A percentile compares a stretch with the other conserved stretches of the same genome.
These are phyloP conservation scores for Alauda arvensis DNA, from an alignment of 2,797 vertebrate genomes.

Conservation along the genomic window DNA sequence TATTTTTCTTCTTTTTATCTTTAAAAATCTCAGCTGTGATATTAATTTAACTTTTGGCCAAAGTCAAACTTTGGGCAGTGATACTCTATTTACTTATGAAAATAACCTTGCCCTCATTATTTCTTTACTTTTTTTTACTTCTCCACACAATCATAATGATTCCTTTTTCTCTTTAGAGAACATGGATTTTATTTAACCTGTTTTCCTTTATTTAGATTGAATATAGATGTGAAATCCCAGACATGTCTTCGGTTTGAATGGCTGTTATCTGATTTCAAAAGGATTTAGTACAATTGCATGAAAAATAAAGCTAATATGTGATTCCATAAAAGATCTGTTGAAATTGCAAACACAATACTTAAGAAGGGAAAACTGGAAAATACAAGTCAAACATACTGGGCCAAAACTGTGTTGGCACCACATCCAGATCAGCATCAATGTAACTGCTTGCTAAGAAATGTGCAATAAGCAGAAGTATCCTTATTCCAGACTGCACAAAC, in stretches of 20 bases:
- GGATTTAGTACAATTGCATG: neutral
- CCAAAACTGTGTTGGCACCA: conserved; percentile 13
- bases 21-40: conserved; percentile 29
- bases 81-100: conserved; percentile 19
- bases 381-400: neutral
- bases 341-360: conserved; percentile 34
- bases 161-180: conserved; percentile 24
- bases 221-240: conserved; percentile 21
- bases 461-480: neutral
- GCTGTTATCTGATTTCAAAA: conserved; percentile 32
- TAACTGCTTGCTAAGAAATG: neutral
- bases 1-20: neutral
- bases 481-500: neutral
- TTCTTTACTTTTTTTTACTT: neutral
- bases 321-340: conserved; percentile 11
- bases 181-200: conserved; percentile 38
- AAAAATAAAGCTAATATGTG: conserved; percentile 39
- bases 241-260: conserved; percentile 19
- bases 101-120: neutral
- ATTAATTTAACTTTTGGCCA: conserved; percentile 16
- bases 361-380: conserved; percentile 33
- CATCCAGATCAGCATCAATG: neutral
- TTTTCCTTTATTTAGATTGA: conserved; percentile 27
- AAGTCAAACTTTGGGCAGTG: neutral
- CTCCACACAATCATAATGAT: neutral